phyloP scores from a whole-genome alignment of 2,797 vertebrate genomes.

The Oryzias sinensis region DNA sequence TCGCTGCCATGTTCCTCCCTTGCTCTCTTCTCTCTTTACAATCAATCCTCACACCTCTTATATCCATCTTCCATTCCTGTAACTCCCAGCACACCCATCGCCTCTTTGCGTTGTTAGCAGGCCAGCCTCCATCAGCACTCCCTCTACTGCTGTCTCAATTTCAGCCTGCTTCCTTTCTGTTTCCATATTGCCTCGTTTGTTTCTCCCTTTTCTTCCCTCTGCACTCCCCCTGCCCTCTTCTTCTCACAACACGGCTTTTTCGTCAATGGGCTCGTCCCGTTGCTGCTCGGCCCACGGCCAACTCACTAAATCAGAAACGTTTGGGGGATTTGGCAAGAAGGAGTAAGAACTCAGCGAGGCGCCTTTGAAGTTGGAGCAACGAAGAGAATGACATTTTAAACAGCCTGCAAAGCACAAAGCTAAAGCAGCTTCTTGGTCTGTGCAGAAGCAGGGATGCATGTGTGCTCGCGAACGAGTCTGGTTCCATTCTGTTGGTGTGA shows the following conservation, averaged over 20 bases:
- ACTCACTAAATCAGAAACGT: conserved; percentile 81
- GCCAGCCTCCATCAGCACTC: conserved; percentile 58
- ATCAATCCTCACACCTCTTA: conserved; percentile 56
- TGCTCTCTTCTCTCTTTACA: conserved; percentile 41
- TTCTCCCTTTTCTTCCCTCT: conserved; percentile 33
- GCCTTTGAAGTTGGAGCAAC: conserved; percentile 76
- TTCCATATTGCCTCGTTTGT: conserved; percentile 59
- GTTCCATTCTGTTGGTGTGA: not conserved
- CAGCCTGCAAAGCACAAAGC: conserved; percentile 76
- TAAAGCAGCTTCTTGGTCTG: conserved; percentile 67
- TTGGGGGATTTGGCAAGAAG: conserved; percentile 81
- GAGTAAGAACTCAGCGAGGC: conserved; percentile 73
- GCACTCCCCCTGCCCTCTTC: conserved; percentile 7
- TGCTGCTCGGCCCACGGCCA: conserved; percentile 73
- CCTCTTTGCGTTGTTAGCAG: conserved; percentile 51
- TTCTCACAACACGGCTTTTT: conserved; percentile 51
- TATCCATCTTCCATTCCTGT: conserved; percentile 55
- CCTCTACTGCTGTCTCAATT: conserved; percentile 68
- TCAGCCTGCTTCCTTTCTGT: conserved; percentile 53
- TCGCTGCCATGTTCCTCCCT: conserved; percentile 29
- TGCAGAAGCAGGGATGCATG: conserved; percentile 16
- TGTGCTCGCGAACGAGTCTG: conserved; percentile 12
- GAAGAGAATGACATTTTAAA: conserved; percentile 81
- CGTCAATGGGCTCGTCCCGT: conserved; percentile 73
- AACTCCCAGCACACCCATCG: conserved; percentile 47